Evolutionary conservation across 2,888 invertebrate genomes (phyloP), one percentile per base, ranked within the genome.

Genomic region (Ypsolopha sequella): DNA sequence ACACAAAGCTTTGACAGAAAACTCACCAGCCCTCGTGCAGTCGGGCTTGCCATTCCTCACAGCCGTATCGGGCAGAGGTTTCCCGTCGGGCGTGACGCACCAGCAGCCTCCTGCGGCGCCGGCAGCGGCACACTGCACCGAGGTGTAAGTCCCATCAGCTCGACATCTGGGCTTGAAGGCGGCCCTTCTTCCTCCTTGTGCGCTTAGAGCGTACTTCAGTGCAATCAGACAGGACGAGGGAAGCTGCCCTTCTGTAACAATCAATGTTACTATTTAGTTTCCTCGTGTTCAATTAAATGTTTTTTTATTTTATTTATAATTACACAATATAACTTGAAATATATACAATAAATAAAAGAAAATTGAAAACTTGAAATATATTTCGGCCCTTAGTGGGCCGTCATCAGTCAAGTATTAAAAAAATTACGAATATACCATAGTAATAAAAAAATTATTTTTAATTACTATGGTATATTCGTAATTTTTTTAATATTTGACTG

Each of bases 71-170:
- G 93, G 91, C 51, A 97, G 88, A 0, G 95, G 95, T 60, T 90
- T 91, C 41, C 97, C 97, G 59, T 92, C 91, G 10, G 91, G 90
- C 1, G 94, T 94, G 54, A 96, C 96, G 73, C 97, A 98, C 96
- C 96, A 97, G 82, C 97, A 97, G 68, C 90, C 90, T 1, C 94
- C 92, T 52, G 91, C 90, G 6, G 88, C 88, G 6, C 93, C 91
- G 52, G 91, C 91, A 11, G 88, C 85, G 65, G 94, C 91, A 70
- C 97, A 97, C 80, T 97, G 97, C 53, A 95, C 91, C 8, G 94
- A 90, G 1, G 94, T 92, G 74, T 93, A 97, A 2, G 90, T 91
- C 11, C 97, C 97, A 70, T 96, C 96, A 3, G 89, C 86, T 51
- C 93, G 91, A 73, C 97, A 97, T 47, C 90, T 89, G 3, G 96